These are phyloP conservation scores for Hemitrygon akajei DNA, from an alignment of 2,797 vertebrate species.

Conservation along the genomic window DNA sequence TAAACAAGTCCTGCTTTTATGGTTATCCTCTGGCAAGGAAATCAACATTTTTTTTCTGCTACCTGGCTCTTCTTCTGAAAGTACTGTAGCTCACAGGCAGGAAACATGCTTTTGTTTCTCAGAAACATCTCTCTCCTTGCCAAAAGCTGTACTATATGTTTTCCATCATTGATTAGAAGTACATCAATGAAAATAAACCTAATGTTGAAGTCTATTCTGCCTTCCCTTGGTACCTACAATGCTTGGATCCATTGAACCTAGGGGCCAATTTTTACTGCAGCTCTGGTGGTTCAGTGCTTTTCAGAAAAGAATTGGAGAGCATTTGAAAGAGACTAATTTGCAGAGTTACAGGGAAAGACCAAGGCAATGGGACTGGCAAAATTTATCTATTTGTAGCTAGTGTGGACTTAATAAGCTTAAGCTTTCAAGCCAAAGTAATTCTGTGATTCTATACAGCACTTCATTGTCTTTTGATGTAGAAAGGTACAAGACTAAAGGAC, in stretches of 20 bases:
- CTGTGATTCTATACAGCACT: no score
- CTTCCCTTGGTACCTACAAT: background rate
- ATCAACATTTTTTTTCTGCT: conserved; percentile 10
- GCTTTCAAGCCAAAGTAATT: no score
- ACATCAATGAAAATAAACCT: background rate
- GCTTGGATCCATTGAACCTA: no score
- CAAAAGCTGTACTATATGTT: background rate
- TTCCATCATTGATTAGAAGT: background rate
- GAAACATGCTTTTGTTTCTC: background rate
- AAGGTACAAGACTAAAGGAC: background rate
- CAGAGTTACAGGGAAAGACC: no score
- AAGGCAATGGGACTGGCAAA: no score
- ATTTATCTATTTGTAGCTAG: no score
- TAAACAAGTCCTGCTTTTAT: conserved; percentile 27
- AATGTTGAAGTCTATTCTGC: background rate
- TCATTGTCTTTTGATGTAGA: background rate
- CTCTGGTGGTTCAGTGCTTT: no score
- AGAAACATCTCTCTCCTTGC: background rate
- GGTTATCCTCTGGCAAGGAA: conserved; percentile 22
- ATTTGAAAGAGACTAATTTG: no score
- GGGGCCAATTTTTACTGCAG: background rate
- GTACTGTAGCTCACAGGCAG: background rate
- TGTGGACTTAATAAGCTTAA: no score
- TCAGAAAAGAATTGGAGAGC: no score
- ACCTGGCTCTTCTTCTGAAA: background rate